phyloP scores from a whole-genome alignment of 2,797 vertebrate genomes.

The Champsocephalus esox region DNA sequence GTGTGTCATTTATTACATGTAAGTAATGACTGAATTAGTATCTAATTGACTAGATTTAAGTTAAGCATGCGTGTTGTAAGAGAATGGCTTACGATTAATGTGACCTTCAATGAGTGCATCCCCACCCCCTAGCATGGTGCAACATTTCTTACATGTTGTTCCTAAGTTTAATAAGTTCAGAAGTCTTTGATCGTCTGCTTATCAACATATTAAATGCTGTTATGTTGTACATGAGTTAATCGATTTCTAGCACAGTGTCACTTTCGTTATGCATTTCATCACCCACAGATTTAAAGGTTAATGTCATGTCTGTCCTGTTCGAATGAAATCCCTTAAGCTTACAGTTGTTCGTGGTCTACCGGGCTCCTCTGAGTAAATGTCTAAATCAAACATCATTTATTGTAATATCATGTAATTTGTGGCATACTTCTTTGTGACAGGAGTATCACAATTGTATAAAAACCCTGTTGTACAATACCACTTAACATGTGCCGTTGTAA shows the following conservation, averaged over 20 bases:
- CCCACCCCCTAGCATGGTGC: conserved; percentile 24
- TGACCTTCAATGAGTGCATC: conserved; percentile 76
- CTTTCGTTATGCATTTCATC: background rate
- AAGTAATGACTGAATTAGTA: fast-evolving
- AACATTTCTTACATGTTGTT: conserved; percentile 5
- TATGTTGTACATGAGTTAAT: background rate
- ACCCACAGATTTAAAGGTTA: background rate
- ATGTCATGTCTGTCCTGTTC: background rate
- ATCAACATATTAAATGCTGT: background rate
- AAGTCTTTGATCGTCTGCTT: background rate
- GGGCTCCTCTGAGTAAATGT: background rate
- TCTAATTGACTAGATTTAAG: fast-evolving
- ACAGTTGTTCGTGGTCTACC: background rate
- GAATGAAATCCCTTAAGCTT: background rate
- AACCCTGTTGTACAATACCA: too few species aligned
- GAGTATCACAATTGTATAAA: too few species aligned
- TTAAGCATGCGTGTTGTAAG: fast-evolving
- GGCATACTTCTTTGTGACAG: background rate
- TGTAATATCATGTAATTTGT: background rate
- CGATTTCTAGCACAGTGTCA: background rate
- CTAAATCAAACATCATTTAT: background rate
- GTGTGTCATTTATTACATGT: too few species aligned
- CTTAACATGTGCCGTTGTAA: too few species aligned
- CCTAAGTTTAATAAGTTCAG: too few species aligned
- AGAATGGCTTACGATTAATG: background rate